Conservation (phyloP, 2,113 vertebrate species). For the Apeltes quadracus region DNA sequence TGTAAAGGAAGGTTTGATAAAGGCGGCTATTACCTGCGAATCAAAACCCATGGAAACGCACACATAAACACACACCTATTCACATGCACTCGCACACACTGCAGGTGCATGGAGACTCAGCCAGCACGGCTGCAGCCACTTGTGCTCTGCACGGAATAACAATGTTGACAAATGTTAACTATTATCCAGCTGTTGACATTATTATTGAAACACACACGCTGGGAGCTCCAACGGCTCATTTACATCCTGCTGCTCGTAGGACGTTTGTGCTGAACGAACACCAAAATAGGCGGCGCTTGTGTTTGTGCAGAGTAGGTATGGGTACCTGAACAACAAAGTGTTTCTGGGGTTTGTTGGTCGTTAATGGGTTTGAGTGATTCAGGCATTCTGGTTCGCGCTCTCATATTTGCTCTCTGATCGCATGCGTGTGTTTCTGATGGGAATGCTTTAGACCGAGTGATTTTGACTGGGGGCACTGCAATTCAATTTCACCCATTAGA, state of each 20-base stretch:
- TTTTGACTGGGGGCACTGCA: conserved; percentile 40
- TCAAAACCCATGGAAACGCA: conserved; percentile 1
- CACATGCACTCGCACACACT: background rate
- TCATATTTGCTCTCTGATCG: conserved; percentile 47
- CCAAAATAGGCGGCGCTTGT: background rate
- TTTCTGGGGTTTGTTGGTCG: conserved; percentile 41
- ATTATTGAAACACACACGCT: conserved; percentile 27
- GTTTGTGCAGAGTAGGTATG: background rate
- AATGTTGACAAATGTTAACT: conserved; percentile 60
- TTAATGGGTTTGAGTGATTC: conserved; percentile 62
- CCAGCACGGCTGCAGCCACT: conserved; percentile 26
- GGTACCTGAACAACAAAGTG: conserved; percentile 28
- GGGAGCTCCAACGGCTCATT: conserved; percentile 34
- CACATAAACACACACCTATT: conserved; percentile 8
- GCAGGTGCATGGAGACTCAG: conserved; percentile 30
- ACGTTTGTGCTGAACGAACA: conserved; percentile 3
- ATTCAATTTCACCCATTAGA: conserved; percentile 67
- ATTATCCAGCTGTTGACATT: conserved; percentile 64
- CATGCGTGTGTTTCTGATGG: conserved; percentile 35
- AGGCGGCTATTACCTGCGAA: conserved; percentile 30
- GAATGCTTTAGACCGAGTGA: conserved; percentile 61
- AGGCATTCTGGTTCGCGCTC: conserved; percentile 40
- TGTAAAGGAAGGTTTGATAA: conserved; percentile 40
- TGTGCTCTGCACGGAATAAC: conserved; percentile 16
- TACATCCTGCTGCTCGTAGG: conserved; percentile 41